phyloP scores from a whole-genome alignment of 2,888 invertebrate genomes.

The Chloroclysta siterata region DNA sequence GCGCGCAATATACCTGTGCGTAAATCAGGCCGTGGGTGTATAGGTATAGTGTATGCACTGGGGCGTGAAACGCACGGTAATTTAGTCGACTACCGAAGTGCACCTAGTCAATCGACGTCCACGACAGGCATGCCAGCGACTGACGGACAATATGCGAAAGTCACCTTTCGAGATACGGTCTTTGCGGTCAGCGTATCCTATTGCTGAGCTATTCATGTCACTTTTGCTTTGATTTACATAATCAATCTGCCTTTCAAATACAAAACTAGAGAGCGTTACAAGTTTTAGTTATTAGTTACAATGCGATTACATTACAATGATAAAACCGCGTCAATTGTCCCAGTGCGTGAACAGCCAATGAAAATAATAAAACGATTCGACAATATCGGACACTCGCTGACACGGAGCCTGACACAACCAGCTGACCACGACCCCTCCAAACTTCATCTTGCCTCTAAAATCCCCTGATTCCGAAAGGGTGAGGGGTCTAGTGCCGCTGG shows the following conservation, averaged over 20 bases:
- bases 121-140: no score
- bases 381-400: constrained; percentile 43
- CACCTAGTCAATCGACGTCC: no score
- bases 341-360: constrained; percentile 36
- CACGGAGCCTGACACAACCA: constrained; percentile 37
- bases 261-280: no score
- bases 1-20: constrained; percentile 24
- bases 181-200: no score
- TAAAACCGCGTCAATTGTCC: not conserved
- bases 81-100: not conserved
- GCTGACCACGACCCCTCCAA: constrained; percentile 24
- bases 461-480: constrained; percentile 10
- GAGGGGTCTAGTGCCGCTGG: constrained; percentile 28
- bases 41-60: constrained; percentile 11
- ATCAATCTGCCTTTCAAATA: no score
- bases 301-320: no score
- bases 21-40: constrained; percentile 23
- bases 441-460: constrained; percentile 4
- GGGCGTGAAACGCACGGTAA: not conserved
- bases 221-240: no score
- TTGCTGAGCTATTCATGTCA: no score
- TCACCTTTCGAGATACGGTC: not conserved
- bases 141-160: no score
- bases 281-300: no score
- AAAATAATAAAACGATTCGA: constrained; percentile 43